Evolutionary conservation across 2,888 invertebrate genomes (phyloP), one percentile per base, ranked within the genome.

Genomic region (Cerceris rybyensis): DNA sequence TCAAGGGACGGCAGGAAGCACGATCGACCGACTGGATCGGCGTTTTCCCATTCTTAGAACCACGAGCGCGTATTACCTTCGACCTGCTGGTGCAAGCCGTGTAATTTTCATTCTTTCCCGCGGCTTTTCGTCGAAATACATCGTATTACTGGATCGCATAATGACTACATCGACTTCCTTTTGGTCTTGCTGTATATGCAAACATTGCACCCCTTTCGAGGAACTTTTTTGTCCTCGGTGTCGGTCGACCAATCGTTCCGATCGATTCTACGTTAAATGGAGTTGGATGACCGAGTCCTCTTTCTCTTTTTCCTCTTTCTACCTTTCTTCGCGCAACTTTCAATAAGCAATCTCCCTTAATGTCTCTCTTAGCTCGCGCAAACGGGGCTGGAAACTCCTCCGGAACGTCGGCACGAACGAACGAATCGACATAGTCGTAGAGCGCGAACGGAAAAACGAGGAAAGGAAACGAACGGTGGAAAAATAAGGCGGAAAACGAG

Each of bases 301-400:
- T 41, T 6, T 13, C 9, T 13, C 59, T 64, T 11, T 41, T 43
- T 17, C 43, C 39, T 14, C 28, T 66, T 28, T 28, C 28, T 28
- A 28, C 28, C 28, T 28, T 28, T 28, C 28, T 28, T 28, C 28
- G 28, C 79, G 66, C 55, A 78, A 79, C 78, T 83, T 85, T 84
- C 86, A 79, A 85, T 84, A 85, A 86, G 79, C 83, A 83, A 85
- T 87, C 72, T 79, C 60, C 71, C 77, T 67, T 84, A 85, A 86
- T 79, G 84, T 82, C 78, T 77, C 78, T 80, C 60, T 82, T 82
- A 77, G 75, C 67, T 50, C 63, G 63, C 50, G 57, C 39, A 17
- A 66, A 66, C 59, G 59, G 80, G 75, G 81, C n/a, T n/a, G 28
- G 13, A 73, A 64, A 76, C 74, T 74, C 70, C 72, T 78, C 70